Conservation (phyloP, 2,113 vertebrate genomes). For the Prolemur simus region DNA sequence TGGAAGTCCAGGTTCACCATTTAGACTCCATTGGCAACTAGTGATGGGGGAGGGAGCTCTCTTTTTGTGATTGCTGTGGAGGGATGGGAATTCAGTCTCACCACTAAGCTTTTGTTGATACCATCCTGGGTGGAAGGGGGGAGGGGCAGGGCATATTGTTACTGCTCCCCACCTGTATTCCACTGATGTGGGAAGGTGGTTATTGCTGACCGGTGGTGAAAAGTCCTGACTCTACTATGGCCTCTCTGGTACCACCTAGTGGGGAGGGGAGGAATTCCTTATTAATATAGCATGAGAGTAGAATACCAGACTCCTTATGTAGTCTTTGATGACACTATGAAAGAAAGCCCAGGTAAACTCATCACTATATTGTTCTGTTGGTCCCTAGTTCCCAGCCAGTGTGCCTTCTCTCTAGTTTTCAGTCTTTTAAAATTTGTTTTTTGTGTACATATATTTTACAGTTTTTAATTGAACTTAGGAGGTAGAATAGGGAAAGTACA, state of each 20-base stretch:
- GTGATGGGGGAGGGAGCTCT: neutral
- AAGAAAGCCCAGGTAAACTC: neutral
- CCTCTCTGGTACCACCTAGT: neutral
- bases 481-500: too few species aligned
- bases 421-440: too few species aligned
- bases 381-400: too few species aligned
- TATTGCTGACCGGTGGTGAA: neutral
- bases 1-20: neutral
- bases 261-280: neutral
- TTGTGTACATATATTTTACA: too few species aligned
- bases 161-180: neutral
- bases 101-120: neutral
- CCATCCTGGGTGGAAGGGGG: neutral
- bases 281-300: neutral
- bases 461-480: too few species aligned
- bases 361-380: too few species aligned
- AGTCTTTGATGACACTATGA: neutral
- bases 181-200: neutral
- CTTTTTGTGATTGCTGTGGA: neutral
- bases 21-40: neutral
- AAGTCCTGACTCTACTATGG: neutral
- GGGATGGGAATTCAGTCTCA: neutral
- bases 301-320: neutral
- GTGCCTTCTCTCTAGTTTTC: too few species aligned
- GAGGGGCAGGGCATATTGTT: neutral